phyloP scores from a whole-genome alignment of 2,888 invertebrate genomes.

The Oeneis ivallda region DNA sequence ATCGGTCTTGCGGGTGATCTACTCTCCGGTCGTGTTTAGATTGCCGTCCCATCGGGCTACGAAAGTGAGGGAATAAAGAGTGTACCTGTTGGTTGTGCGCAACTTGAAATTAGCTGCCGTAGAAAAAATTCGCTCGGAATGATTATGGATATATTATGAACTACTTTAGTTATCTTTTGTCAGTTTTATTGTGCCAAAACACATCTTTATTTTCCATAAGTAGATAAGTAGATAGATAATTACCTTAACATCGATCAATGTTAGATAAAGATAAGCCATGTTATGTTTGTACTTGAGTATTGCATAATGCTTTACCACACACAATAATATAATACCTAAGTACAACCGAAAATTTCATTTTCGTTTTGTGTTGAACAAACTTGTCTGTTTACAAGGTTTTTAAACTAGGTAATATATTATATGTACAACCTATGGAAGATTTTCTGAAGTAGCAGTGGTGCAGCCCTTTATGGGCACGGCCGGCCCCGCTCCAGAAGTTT shows the following conservation, averaged over 20 bases:
- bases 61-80: too few relatives aligned
- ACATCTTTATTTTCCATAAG: not conserved
- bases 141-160: too few relatives aligned
- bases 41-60: too few relatives aligned
- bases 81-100: too few relatives aligned
- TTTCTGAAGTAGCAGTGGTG: not conserved
- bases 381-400: not conserved
- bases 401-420: too few relatives aligned
- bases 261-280: not conserved
- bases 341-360: not conserved
- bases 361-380: not conserved
- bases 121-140: too few relatives aligned
- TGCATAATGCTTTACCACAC: not conserved
- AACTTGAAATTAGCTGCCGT: too few relatives aligned
- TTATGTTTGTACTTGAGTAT: constrained; percentile 2
- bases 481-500: too few relatives aligned
- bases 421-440: not conserved
- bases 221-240: not conserved
- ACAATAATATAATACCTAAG: not conserved
- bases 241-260: constrained; percentile 7
- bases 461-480: too few relatives aligned
- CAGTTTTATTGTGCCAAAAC: not conserved
- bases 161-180: too few relatives aligned
- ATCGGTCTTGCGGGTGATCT: too few relatives aligned
- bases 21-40: too few relatives aligned